Evolutionary conservation across 2,797 vertebrate genomes (phyloP).

Genomic region (Limnodromus scolopaceus): DNA sequence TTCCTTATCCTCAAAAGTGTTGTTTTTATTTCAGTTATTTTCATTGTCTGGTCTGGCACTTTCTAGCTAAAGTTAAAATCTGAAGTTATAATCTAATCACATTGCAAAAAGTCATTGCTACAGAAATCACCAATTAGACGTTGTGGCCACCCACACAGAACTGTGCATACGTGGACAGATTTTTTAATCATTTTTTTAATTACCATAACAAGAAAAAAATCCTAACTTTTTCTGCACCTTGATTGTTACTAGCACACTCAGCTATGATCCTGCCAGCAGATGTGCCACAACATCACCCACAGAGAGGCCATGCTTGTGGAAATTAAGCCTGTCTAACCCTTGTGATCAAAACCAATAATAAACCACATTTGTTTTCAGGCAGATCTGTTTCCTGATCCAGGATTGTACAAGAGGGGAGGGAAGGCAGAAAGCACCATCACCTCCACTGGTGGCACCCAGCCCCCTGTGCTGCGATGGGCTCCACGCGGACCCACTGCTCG

Average conservation of each 20-base stretch:
- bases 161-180: not conserved
- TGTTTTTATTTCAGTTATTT: not conserved
- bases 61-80: not conserved
- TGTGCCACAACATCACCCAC: not conserved
- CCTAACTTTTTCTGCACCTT: not conserved
- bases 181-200: not conserved
- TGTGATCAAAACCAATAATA: not conserved
- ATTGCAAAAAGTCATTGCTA: not conserved
- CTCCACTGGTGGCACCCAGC: accelerated
- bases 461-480: accelerated
- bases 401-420: not conserved
- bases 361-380: not conserved
- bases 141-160: not conserved
- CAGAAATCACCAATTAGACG: not conserved
- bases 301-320: not conserved
- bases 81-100: not conserved
- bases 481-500: accelerated
- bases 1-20: too few relatives aligned
- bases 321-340: not conserved
- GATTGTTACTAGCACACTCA: not conserved
- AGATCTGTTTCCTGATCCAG: not conserved
- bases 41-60: not conserved
- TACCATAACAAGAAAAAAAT: not conserved
- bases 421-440: not conserved
- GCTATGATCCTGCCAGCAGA: accelerated